Evolutionary conservation across 2,797 vertebrate genomes (phyloP), one percentile per base, ranked within the genome.

Genomic region (Halcyon chelicuti): DNA sequence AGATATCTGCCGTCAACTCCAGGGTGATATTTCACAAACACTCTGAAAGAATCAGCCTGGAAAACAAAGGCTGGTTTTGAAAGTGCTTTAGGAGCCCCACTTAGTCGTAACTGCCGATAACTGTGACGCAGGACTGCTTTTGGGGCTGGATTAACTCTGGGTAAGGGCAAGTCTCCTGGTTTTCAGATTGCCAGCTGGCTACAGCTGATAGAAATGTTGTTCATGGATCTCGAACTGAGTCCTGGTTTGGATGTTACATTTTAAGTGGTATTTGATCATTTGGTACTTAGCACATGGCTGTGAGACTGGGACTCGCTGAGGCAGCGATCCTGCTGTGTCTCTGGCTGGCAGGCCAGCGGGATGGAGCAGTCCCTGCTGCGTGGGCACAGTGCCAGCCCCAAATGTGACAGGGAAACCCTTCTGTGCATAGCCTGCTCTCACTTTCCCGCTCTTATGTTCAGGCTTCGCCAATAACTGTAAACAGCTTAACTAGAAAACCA

Each of bases 1-100:
- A 91, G 72, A 35, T 80, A 77, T 46, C 71, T 82, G 72, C 72
- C 77, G 61, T 46, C 65, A 61, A 1, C 54, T 87, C 63, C 51
- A 42, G 76, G 33, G n/a, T 65, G 78, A 68, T 74, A 57, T 63
- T 82, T 93, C 92, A 92, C 65, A 85, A 88, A 18, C 19, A 3
- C 67, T 82, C 37, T 33, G 46, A 83, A 85, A 70, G 54, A 92
- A 86, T 26, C 51, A 88, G 46, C 0, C 0, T 76, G 67, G 60
- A 75, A 91, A 89, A 49, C 39, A 44, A 78, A 87, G 54, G 37
- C 40, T 73, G 3, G 0, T 49, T 93, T 79, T 29, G 7, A 7
- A 51, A 85, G 67, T 29, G 47, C 71, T 60, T 80, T 22, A 5
- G 84, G 52, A 80, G 61, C 29, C 37, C 14, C 28, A 16, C 9